Conservation (phyloP, 1,140 invertebrate species). For the Cydia pomonella region DNA sequence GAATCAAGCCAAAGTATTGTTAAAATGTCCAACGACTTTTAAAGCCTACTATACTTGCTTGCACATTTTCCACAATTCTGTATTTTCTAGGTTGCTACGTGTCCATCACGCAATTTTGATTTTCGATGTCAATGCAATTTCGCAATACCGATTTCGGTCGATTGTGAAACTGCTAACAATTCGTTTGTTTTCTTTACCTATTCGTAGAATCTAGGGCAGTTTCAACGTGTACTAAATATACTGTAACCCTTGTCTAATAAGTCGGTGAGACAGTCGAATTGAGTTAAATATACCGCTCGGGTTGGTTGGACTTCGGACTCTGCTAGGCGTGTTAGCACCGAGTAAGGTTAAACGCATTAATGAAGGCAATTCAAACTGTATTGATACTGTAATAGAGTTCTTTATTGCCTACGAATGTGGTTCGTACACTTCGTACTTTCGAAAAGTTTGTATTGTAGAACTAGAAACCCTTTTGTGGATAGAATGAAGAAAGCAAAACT, state of each 20-base stretch:
- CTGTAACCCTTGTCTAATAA: constrained; percentile 37
- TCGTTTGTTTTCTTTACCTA: constrained; percentile 18
- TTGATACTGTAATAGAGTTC: neutral
- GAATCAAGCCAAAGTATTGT: neutral
- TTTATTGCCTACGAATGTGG: neutral
- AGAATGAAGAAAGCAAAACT: neutral
- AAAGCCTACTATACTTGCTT: neutral
- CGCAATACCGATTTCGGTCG: constrained; percentile 1
- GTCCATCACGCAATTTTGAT: constrained; percentile 1
- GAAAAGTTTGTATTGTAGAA: neutral
- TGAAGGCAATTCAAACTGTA: constrained; percentile 15
- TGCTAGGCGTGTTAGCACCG: constrained; percentile 25
- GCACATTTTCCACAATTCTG: neutral
- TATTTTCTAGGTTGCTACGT: neutral
- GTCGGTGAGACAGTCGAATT: constrained; percentile 37
- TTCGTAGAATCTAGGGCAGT: constrained; percentile 11
- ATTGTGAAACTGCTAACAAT: constrained; percentile 17
- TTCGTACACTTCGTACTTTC: constrained; percentile 4
- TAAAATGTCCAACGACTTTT: neutral
- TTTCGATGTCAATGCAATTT: constrained; percentile 27
- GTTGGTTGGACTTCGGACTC: constrained; percentile 52
- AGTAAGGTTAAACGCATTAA: constrained; percentile 29
- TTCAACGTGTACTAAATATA: constrained; percentile 20
- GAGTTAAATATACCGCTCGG: constrained; percentile 45
- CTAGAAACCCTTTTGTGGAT: neutral